Conservation (phyloP, 2,888 invertebrate genomes). For the Vesta saturnalis region DNA sequence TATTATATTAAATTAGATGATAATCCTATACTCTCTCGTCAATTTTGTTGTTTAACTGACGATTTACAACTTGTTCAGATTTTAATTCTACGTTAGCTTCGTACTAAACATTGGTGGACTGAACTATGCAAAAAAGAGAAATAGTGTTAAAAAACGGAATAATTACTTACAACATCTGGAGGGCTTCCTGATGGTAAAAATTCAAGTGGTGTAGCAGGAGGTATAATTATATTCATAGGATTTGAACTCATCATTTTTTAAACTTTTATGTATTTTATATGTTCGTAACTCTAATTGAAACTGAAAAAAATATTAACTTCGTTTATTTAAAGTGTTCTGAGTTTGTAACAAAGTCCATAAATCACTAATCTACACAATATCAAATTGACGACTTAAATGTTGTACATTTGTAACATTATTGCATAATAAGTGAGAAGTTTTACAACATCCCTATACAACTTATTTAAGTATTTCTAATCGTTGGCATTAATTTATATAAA, state of each 20-base stretch:
- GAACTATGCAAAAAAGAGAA: too few species aligned
- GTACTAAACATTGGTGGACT: too few species aligned
- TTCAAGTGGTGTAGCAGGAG: background rate
- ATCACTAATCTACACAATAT: background rate
- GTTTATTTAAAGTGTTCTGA: background rate
- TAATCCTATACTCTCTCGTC: too few species aligned
- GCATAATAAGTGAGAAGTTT: background rate
- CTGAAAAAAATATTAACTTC: background rate
- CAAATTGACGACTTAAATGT: background rate
- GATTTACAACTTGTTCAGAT: too few species aligned
- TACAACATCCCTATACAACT: background rate
- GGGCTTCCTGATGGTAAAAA: slow-evolving; percentile 19
- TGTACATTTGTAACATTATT: background rate
- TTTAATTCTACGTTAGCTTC: too few species aligned
- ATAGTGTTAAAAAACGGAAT: background rate
- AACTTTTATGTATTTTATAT: background rate
- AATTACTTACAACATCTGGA: slow-evolving; percentile 33
- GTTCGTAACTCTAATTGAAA: background rate
- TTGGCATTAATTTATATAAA: too few species aligned
- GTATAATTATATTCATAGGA: slow-evolving; percentile 3
- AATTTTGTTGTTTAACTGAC: too few species aligned
- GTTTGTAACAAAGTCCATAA: background rate
- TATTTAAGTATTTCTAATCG: too few species aligned
- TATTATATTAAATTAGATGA: too few species aligned
- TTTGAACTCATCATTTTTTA: slow-evolving; percentile 17